These are phyloP conservation scores for Fopius arisanus DNA, from an alignment of 1,140 invertebrate species.

Conservation along the genomic window DNA sequence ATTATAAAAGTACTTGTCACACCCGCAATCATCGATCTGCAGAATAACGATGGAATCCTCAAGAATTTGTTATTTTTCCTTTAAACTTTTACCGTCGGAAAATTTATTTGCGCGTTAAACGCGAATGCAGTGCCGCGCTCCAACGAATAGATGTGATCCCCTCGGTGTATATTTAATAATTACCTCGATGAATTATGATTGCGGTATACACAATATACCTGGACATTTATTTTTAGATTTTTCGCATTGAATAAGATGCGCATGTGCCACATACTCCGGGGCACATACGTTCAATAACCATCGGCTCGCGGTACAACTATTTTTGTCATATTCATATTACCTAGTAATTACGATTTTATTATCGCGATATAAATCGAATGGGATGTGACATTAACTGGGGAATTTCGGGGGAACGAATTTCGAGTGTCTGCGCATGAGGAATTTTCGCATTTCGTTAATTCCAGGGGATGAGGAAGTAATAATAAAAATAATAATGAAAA, in stretches of 20 bases:
- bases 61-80: too few relatives aligned
- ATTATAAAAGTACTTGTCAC: too few relatives aligned
- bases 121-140: background rate
- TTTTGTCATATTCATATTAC: background rate
- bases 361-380: background rate
- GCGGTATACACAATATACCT: background rate
- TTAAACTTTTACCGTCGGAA: too few relatives aligned
- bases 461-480: too few relatives aligned
- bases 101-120: background rate
- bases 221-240: background rate
- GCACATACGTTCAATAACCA: background rate
- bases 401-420: background rate
- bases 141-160: background rate
- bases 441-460: too few relatives aligned
- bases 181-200: constrained; percentile 1
- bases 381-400: background rate
- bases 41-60: too few relatives aligned
- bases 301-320: background rate
- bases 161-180: background rate
- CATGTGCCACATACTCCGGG: background rate
- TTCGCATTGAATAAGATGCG: background rate
- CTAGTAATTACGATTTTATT: background rate
- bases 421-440: too few relatives aligned
- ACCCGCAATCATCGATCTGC: too few relatives aligned
- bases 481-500: too few relatives aligned